phyloP scores from a whole-genome alignment of 2,113 vertebrate genomes.

The Oreochromis niloticus region DNA sequence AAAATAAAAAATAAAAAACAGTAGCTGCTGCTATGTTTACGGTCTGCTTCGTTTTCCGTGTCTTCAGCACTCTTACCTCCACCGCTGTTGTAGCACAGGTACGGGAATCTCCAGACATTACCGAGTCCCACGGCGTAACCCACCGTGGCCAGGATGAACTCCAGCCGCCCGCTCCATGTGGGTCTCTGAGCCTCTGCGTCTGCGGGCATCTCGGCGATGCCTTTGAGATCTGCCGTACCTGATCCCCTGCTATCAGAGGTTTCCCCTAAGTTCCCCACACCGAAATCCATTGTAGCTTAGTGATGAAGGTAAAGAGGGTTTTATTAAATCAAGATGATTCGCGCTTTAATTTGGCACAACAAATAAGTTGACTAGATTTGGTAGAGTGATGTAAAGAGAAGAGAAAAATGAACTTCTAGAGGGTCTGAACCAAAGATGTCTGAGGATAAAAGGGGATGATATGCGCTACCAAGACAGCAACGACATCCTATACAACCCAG shows the following conservation, averaged over 20 bases:
- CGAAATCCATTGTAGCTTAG: not conserved
- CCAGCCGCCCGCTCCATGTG: slow-evolving; percentile 65
- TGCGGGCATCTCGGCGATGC: not conserved
- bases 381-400: not conserved
- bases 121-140: slow-evolving; percentile 75
- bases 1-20: not conserved
- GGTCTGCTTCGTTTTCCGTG: not conserved
- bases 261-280: not conserved
- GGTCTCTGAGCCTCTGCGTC: slow-evolving; percentile 24
- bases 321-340: not conserved
- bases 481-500: not conserved
- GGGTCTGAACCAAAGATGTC: not conserved
- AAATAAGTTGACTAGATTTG: not conserved
- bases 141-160: slow-evolving; percentile 70
- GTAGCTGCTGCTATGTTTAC: not conserved
- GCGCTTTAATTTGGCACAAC: not conserved
- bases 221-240: not conserved
- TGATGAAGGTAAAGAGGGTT: not conserved
- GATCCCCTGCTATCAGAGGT: not conserved
- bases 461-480: not conserved
- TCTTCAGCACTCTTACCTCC: slow-evolving; percentile 55
- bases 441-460: not conserved
- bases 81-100: slow-evolving; percentile 74
- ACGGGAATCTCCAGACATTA: slow-evolving; percentile 75
- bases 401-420: not conserved